Conservation (phyloP, 2,113 vertebrate genomes). For the Genyomyrus donnyi region DNA sequence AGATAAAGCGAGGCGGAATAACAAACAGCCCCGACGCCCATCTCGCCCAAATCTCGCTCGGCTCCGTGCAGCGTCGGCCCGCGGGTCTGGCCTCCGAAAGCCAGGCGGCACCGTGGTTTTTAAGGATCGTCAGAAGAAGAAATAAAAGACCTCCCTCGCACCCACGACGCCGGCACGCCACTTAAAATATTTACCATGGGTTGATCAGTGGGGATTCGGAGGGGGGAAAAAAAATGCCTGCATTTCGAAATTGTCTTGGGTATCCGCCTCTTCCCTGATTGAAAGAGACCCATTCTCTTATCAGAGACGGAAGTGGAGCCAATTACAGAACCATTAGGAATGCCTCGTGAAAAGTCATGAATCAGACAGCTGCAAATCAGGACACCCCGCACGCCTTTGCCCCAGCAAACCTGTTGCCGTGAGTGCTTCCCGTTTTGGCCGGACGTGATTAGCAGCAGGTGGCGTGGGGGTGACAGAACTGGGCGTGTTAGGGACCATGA, state of each 20-base stretch:
- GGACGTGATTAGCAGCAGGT: background rate
- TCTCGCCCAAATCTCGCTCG: background rate
- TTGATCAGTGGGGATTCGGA: background rate
- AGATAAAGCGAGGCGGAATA: conserved; percentile 35
- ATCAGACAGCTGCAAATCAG: conserved; percentile 47
- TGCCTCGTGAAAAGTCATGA: conserved; percentile 55
- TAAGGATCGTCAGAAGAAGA: conserved; percentile 7
- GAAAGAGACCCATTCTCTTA: conserved; percentile 34
- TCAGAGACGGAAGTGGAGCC: conserved; percentile 45
- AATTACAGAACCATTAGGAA: conserved; percentile 63
- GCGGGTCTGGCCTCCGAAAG: background rate
- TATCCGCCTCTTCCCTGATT: conserved; percentile 31
- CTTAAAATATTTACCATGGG: conserved; percentile 10
- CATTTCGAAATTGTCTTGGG: conserved; percentile 9
- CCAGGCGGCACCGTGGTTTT: background rate
- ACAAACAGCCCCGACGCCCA: conserved; percentile 24
- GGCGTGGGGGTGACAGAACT: background rate
- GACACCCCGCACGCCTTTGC: conserved; percentile 24
- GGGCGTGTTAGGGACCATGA: background rate
- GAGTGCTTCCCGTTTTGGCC: background rate
- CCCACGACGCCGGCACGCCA: background rate
- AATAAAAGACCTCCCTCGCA: background rate
- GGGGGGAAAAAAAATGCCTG: conserved; percentile 7
- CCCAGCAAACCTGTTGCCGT: background rate
- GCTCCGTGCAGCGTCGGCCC: background rate